These are phyloP conservation scores for Chelmon rostratus DNA, from an alignment of 2,797 vertebrate species.

Conservation along the genomic window DNA sequence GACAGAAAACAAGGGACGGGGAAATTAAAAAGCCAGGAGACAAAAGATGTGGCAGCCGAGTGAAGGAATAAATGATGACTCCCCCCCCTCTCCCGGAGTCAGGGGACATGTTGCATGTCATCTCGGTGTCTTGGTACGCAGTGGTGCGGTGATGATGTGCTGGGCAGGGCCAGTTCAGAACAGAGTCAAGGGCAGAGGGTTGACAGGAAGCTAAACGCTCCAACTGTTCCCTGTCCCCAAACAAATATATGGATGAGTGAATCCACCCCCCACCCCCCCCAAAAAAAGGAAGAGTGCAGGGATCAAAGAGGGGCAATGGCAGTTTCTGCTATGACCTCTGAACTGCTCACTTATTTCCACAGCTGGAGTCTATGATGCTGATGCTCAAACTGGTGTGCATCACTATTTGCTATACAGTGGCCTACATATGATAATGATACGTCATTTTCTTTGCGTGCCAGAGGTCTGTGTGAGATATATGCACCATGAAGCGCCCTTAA, in stretches of 20 bases:
- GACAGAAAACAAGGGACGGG: conserved; percentile 79
- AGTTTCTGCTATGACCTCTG: conserved; percentile 67
- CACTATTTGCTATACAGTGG: neutral
- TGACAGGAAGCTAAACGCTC: conserved; percentile 82
- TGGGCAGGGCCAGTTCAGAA: conserved; percentile 77
- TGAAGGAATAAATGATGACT: conserved; percentile 76
- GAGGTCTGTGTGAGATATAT: neutral
- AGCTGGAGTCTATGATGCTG: conserved; percentile 33
- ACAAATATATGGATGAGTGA: conserved; percentile 82
- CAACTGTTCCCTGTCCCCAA: conserved; percentile 82
- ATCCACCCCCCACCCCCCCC: conserved; percentile 11
- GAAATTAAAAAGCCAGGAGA: conserved; percentile 81
- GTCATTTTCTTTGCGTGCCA: neutral
- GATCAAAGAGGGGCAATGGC: conserved; percentile 65
- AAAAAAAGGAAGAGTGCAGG: conserved; percentile 20
- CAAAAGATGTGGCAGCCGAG: conserved; percentile 75
- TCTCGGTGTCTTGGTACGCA: conserved; percentile 80
- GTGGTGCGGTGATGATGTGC: conserved; percentile 82
- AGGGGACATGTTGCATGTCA: conserved; percentile 84
- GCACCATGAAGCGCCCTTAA: neutral
- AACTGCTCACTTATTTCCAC: conserved; percentile 47
- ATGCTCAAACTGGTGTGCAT: conserved; percentile 2
- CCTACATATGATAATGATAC: neutral
- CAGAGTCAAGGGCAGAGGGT: conserved; percentile 81
- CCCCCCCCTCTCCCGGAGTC: conserved; percentile 59